phyloP scores from a whole-genome alignment of 2,113 vertebrate genomes.

The Misgurnus mizolepis region DNA sequence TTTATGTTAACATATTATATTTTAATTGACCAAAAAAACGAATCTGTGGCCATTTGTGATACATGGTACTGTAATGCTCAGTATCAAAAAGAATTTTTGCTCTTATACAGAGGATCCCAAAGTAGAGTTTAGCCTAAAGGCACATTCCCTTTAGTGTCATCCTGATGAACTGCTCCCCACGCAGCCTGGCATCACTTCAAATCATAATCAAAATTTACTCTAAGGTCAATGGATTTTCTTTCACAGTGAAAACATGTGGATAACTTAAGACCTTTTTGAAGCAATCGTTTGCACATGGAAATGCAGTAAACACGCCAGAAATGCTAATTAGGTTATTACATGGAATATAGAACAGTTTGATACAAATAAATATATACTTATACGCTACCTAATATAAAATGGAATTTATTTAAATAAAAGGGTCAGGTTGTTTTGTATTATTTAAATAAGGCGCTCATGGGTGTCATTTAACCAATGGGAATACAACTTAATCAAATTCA shows the following conservation, averaged over 20 bases:
- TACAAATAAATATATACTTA: background rate
- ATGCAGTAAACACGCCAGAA: background rate
- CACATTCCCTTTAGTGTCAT: conserved; percentile 19
- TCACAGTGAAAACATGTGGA: conserved; percentile 14
- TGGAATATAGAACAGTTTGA: no score
- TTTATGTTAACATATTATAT: background rate
- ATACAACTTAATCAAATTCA: background rate
- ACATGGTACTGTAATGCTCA: background rate
- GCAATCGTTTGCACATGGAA: background rate
- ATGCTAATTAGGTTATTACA: no score
- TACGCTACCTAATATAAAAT: background rate
- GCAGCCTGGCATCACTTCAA: conserved; percentile 27
- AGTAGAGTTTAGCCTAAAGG: conserved; percentile 28
- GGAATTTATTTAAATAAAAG: background rate
- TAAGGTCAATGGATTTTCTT: conserved; percentile 21
- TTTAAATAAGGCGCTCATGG: background rate
- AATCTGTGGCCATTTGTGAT: background rate
- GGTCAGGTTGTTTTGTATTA: background rate
- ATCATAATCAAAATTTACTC: conserved; percentile 8
- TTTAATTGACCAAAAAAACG: background rate
- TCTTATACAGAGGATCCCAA: conserved; percentile 9
- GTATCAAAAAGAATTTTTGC: background rate
- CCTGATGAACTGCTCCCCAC: conserved; percentile 13
- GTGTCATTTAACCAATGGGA: background rate
- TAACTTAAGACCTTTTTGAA: background rate